A percentile compares a stretch with the other conserved stretches of the same genome.
Evolutionary conservation across 2,797 vertebrate species (phyloP).

Genomic region (Myotis daubentonii): DNA sequence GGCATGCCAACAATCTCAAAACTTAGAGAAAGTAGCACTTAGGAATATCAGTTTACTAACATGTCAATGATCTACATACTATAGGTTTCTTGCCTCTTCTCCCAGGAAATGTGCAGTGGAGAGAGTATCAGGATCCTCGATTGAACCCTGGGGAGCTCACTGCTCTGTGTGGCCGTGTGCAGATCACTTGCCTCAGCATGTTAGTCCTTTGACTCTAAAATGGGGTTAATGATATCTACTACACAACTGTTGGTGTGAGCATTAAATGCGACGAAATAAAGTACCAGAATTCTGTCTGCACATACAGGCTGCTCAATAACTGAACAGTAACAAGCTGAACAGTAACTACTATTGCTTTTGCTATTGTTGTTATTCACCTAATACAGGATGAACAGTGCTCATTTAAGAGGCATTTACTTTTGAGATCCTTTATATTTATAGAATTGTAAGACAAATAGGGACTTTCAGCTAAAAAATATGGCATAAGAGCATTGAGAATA

Average conservation of each 20-base stretch:
- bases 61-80: not conserved
- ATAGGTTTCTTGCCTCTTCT: not conserved
- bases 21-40: not conserved
- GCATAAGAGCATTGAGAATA: not conserved
- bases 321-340: not conserved
- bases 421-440: constrained; percentile 38
- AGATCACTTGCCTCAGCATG: not conserved
- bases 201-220: not conserved
- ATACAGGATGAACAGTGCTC: not conserved
- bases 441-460: not conserved
- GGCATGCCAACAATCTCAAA: not conserved
- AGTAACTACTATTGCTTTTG: not conserved
- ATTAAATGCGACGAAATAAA: not conserved
- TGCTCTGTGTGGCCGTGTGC: not conserved
- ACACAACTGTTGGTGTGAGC: not conserved
- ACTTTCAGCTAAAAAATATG: not conserved
- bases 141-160: not conserved
- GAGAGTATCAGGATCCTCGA: not conserved
- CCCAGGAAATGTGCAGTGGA: not conserved
- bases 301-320: not conserved
- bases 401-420: constrained; percentile 2
- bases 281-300: not conserved
- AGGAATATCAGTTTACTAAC: not conserved
- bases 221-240: not conserved
- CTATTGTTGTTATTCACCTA: not conserved